These are phyloP conservation scores for Chrysolophus pictus DNA, from an alignment of 2,797 vertebrate species.

Conservation along the genomic window DNA sequence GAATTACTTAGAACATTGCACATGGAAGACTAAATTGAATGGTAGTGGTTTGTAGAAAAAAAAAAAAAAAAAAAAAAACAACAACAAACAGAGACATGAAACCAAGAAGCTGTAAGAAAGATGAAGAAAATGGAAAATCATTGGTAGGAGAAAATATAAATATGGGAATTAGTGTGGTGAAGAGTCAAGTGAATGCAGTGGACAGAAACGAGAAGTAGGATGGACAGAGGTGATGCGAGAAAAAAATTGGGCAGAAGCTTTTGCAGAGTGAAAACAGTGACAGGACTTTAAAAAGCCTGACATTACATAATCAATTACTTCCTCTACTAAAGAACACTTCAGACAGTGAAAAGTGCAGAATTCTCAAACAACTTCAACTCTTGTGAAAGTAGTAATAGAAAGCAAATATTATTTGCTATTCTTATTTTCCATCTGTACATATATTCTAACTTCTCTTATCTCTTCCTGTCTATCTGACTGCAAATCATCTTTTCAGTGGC, in stretches of 20 bases:
- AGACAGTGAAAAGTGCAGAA: background rate
- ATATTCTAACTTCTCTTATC: background rate
- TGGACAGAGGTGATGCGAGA: background rate
- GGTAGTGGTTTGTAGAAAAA: background rate
- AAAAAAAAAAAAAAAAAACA: background rate
- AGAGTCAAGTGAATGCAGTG: background rate
- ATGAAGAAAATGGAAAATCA: background rate
- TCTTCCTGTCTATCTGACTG: background rate
- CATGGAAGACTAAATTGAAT: background rate
- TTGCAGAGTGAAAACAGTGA: background rate
- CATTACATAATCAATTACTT: conserved; percentile 36
- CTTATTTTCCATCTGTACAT: background rate
- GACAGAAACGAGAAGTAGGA: background rate
- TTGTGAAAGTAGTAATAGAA: conserved; percentile 17
- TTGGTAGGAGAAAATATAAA: background rate
- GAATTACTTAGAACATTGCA: background rate
- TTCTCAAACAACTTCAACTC: background rate
- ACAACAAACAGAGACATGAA: background rate
- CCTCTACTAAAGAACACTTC: background rate
- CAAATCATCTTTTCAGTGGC: background rate
- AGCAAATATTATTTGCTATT: background rate
- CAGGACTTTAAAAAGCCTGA: background rate
- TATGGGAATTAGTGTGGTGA: background rate
- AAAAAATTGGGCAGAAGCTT: background rate
- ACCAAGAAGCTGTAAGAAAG: background rate